These are phyloP conservation scores for Recurvirostra avosetta DNA, from an alignment of 2,113 vertebrate genomes.

Conservation along the genomic window DNA sequence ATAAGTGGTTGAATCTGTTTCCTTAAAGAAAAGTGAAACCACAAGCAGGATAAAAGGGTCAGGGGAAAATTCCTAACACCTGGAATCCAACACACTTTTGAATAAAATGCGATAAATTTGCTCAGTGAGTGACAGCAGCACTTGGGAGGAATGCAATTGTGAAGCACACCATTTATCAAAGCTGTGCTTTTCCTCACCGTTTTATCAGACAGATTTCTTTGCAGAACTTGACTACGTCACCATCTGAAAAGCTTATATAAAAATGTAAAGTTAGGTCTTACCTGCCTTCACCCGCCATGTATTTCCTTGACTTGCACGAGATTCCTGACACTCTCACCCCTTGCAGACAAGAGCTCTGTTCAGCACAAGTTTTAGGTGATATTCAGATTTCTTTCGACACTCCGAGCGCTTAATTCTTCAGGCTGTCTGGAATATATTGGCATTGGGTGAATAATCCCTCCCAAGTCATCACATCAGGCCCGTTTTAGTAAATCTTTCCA, in stretches of 20 bases:
- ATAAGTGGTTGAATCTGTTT: neutral
- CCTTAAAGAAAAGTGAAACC: neutral
- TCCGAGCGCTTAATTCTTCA: slow-evolving; percentile 39
- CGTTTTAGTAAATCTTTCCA: slow-evolving; percentile 58
- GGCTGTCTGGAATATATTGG: slow-evolving; percentile 51
- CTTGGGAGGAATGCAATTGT: neutral
- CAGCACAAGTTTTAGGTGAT: neutral
- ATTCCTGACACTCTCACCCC: neutral
- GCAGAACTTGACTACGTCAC: neutral
- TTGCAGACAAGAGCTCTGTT: neutral
- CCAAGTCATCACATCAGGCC: slow-evolving; percentile 40
- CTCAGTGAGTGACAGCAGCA: slow-evolving; percentile 3
- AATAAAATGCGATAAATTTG: neutral
- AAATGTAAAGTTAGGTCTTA: neutral
- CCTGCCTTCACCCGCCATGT: neutral
- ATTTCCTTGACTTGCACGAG: neutral
- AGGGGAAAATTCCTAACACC: neutral
- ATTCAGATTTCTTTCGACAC: slow-evolving; percentile 7
- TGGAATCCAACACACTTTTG: neutral
- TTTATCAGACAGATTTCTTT: neutral
- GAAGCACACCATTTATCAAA: neutral
- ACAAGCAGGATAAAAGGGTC: neutral
- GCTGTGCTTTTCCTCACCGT: neutral
- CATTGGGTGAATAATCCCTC: slow-evolving; percentile 42
- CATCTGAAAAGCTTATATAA: neutral